Conservation (phyloP, 2,888 invertebrate species). For the Xestia rhomboidea region DNA sequence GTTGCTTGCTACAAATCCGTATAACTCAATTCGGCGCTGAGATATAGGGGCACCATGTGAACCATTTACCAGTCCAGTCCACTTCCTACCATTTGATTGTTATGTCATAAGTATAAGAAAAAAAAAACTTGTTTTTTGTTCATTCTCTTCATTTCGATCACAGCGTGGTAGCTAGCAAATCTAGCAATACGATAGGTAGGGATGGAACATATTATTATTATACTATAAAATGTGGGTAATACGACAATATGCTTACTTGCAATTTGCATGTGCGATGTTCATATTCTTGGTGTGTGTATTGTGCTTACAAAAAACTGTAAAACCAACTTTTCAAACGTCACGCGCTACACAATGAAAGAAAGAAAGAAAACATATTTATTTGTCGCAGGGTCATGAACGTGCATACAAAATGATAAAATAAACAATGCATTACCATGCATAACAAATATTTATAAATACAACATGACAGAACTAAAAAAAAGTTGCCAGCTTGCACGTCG, state of each 20-base stretch:
- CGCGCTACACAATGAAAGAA: background rate
- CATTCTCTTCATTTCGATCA: background rate
- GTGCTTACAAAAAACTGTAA: background rate
- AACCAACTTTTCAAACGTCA: background rate
- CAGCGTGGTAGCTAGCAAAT: background rate
- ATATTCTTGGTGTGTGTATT: background rate
- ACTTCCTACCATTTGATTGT: too few species aligned
- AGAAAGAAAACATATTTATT: too few species aligned
- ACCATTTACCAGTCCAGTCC: background rate
- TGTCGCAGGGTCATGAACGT: too few species aligned
- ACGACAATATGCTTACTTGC: background rate
- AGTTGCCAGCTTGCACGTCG: too few species aligned
- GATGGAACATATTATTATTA: background rate
- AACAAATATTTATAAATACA: too few species aligned
- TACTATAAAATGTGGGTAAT: background rate
- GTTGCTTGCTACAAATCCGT: conserved; percentile 67
- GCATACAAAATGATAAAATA: too few species aligned
- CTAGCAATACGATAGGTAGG: background rate
- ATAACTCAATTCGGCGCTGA: conserved; percentile 70
- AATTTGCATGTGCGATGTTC: background rate
- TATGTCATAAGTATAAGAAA: too few species aligned
- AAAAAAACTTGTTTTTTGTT: too few species aligned
- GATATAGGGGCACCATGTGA: conserved; percentile 46
- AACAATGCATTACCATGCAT: too few species aligned
- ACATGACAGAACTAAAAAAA: too few species aligned